Conservation (phyloP, 2,797 vertebrate species). For the Neosilurus mollespiculum region DNA sequence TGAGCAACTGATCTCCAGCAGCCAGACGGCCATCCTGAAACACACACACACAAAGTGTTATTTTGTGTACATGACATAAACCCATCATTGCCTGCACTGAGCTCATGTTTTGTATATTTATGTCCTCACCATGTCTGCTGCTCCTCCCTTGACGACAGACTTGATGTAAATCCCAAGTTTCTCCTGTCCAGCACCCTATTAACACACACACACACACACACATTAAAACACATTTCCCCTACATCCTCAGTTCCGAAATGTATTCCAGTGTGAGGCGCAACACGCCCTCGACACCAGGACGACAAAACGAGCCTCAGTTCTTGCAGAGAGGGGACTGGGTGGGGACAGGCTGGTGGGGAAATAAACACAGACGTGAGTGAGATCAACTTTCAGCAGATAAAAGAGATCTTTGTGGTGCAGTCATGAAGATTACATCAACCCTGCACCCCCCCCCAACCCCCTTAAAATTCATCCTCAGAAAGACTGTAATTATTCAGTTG, state of each 20-base stretch:
- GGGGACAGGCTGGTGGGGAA: neutral
- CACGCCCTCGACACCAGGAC: neutral
- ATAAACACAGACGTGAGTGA: neutral
- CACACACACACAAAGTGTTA: neutral
- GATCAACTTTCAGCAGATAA: conserved; percentile 6
- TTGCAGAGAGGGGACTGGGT: neutral
- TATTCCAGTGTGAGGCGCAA: neutral
- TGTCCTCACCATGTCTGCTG: conserved; percentile 88
- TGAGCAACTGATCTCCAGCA: conserved; percentile 93
- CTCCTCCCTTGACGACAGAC: conserved; percentile 97
- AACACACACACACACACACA: conserved; percentile 50
- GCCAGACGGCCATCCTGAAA: conserved; percentile 90
- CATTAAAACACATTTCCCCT: neutral
- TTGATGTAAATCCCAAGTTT: conserved; percentile 98
- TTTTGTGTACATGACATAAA: conserved; percentile 9
- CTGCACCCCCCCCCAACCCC: too few species aligned
- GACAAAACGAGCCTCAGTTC: neutral
- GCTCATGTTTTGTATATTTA: conserved; percentile 25
- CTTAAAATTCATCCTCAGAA: neutral
- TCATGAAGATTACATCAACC: neutral
- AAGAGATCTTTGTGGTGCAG: conserved; percentile 12
- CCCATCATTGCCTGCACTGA: neutral
- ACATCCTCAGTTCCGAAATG: neutral
- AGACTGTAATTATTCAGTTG: neutral
- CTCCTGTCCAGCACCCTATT: conserved; percentile 94